Evolutionary conservation across 2,113 vertebrate species (phyloP).

Genomic region (Canis aureus): DNA sequence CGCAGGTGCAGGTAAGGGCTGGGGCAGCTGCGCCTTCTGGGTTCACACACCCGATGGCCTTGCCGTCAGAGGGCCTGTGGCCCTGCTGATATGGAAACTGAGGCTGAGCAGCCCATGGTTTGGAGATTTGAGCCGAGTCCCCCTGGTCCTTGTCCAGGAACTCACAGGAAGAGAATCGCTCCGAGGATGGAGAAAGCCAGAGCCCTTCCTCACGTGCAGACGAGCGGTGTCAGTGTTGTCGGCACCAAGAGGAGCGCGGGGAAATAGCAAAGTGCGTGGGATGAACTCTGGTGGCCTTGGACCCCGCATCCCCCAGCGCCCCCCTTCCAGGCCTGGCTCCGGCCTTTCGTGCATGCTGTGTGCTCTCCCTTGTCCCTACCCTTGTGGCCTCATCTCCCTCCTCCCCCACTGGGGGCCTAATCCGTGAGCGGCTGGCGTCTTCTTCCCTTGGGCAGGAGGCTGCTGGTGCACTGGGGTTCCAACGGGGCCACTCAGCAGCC

Average conservation of each 20-base stretch:
- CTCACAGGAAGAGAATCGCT: background rate
- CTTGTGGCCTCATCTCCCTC: fast-evolving
- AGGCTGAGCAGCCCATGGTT: background rate
- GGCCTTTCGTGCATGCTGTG: background rate
- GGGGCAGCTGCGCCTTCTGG: fast-evolving
- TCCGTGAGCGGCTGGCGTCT: fast-evolving
- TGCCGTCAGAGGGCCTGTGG: fast-evolving
- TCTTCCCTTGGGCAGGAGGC: background rate
- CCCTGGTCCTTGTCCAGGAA: background rate
- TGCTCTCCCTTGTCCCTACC: background rate
- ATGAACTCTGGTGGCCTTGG: fast-evolving
- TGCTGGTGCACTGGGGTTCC: fast-evolving
- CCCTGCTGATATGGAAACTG: no score
- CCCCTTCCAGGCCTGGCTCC: background rate
- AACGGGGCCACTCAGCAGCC: fast-evolving
- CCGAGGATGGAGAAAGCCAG: background rate
- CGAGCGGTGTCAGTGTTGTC: fast-evolving
- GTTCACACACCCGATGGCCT: background rate
- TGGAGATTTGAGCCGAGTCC: background rate
- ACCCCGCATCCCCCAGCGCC: background rate
- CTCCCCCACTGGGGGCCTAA: no score
- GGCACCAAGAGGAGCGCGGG: no score
- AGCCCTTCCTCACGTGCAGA: background rate
- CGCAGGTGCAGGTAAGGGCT: background rate
- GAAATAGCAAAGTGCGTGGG: fast-evolving